These are phyloP conservation scores for Neodiprion lecontei DNA, from an alignment of 1,140 invertebrate genomes.

Conservation along the genomic window DNA sequence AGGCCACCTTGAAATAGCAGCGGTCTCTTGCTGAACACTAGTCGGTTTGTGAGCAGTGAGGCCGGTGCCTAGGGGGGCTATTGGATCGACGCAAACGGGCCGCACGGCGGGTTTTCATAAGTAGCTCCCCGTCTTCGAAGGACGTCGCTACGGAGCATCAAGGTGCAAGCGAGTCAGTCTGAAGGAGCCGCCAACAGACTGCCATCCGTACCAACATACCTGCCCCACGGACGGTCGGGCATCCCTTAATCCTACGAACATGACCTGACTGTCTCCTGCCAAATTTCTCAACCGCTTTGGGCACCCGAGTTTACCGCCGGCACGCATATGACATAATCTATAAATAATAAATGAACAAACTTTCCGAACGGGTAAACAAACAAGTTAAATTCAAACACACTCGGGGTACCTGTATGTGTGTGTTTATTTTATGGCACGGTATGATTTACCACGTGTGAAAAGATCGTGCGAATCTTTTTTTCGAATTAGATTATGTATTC, in stretches of 20 bases:
- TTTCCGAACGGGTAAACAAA: not conserved
- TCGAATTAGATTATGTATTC: not conserved
- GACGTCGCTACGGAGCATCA: conserved; percentile 1
- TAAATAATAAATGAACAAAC: no score
- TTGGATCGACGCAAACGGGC: not conserved
- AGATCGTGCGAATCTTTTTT: not conserved
- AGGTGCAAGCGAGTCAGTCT: conserved; percentile 1
- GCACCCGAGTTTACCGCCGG: no score
- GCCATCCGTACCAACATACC: not conserved
- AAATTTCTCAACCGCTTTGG: not conserved
- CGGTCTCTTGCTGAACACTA: not conserved
- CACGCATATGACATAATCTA: no score
- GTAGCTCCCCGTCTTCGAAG: conserved; percentile 4
- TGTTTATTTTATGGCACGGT: not conserved
- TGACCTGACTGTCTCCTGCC: not conserved
- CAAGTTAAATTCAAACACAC: not conserved
- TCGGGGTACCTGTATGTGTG: no score
- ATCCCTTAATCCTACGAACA: not conserved
- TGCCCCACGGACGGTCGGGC: not conserved
- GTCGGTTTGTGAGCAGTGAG: conserved; percentile 2
- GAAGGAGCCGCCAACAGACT: not conserved
- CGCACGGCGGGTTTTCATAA: not conserved
- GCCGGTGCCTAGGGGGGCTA: conserved; percentile 1
- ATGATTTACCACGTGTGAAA: not conserved
- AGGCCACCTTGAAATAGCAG: not conserved